These are phyloP conservation scores for Erithacus rubecula DNA, from an alignment of 2,797 vertebrate genomes.

Conservation along the genomic window DNA sequence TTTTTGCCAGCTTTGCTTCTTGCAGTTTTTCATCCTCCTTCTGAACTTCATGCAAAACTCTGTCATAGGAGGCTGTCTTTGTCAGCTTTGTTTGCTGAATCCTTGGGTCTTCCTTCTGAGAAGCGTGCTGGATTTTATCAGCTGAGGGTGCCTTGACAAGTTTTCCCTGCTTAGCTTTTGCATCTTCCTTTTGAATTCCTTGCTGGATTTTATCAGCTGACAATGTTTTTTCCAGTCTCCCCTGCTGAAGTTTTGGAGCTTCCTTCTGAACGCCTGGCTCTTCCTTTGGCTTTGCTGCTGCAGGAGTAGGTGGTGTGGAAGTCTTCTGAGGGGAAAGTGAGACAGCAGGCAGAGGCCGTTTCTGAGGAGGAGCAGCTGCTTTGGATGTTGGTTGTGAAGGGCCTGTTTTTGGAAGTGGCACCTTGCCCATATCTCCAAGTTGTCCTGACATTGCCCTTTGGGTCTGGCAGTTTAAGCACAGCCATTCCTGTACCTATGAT, in stretches of 20 bases:
- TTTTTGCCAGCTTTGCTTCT: constrained; percentile 59
- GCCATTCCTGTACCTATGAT: constrained; percentile 91
- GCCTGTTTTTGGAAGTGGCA: constrained; percentile 58
- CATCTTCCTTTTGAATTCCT: constrained; percentile 54
- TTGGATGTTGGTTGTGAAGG: constrained; percentile 59
- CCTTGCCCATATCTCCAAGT: constrained; percentile 82
- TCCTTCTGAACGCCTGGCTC: constrained; percentile 52
- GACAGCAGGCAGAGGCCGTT: constrained; percentile 41
- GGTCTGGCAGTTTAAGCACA: constrained; percentile 97
- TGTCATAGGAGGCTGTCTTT: constrained; percentile 60
- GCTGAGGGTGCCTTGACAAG: constrained; percentile 59
- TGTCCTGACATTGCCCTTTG: constrained; percentile 90
- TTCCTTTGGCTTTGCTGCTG: constrained; percentile 56
- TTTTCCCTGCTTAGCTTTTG: constrained; percentile 55
- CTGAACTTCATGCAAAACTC: constrained; percentile 45
- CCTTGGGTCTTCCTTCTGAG: constrained; percentile 53
- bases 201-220: constrained; percentile 62
- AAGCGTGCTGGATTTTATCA: constrained; percentile 57
- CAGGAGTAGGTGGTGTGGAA: constrained; percentile 11
- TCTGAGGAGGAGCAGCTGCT: constrained; percentile 44
- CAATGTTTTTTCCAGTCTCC: constrained; percentile 43
- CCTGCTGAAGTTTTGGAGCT: constrained; percentile 48
- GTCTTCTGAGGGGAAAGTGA: constrained; percentile 67
- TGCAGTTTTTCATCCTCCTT: constrained; percentile 44
- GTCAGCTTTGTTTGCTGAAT: constrained; percentile 47